Evolutionary conservation across 2,797 vertebrate species (phyloP).

Genomic region (Champsocephalus gunnari): DNA sequence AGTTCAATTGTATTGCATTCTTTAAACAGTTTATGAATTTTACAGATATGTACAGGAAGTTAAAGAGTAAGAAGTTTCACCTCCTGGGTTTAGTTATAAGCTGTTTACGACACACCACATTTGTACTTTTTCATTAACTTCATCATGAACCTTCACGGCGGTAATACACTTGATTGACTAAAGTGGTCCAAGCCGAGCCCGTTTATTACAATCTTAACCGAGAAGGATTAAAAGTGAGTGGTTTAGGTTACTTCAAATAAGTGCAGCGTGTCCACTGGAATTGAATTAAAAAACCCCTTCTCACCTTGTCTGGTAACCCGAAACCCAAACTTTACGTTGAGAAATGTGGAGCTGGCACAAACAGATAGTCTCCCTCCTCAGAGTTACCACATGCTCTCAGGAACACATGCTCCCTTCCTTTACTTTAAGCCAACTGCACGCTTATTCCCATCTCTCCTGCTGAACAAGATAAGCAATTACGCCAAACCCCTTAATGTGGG

Average conservation of each 20-base stretch:
- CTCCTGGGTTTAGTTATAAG: slow-evolving; percentile 7
- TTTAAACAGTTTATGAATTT: not conserved
- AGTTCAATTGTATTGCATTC: not conserved
- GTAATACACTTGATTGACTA: slow-evolving; percentile 59
- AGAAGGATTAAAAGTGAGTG: slow-evolving; percentile 57
- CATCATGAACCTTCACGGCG: slow-evolving; percentile 44
- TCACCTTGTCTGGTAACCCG: slow-evolving; percentile 76
- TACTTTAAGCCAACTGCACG: slow-evolving; percentile 41
- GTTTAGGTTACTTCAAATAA: slow-evolving; percentile 61
- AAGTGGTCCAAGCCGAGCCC: slow-evolving; percentile 52
- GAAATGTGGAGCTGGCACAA: slow-evolving; percentile 75
- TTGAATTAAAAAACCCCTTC: slow-evolving; percentile 73
- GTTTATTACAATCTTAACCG: slow-evolving; percentile 64
- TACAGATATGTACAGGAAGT: not conserved
- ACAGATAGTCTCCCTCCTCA: slow-evolving; percentile 67
- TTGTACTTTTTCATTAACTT: slow-evolving; percentile 50
- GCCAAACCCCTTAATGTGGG: slow-evolving; percentile 68
- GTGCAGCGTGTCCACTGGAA: slow-evolving; percentile 47
- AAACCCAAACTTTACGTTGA: slow-evolving; percentile 75
- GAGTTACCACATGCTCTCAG: slow-evolving; percentile 64
- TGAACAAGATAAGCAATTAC: slow-evolving; percentile 71
- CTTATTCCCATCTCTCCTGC: slow-evolving; percentile 53
- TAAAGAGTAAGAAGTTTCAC: slow-evolving; percentile 11
- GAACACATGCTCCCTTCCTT: slow-evolving; percentile 50
- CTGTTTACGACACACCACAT: slow-evolving; percentile 45